A percentile compares a stretch with the other conserved stretches of the same genome.
These are phyloP conservation scores for Pomphorhynchus laevis DNA, from an alignment of 1,140 invertebrate genomes.

Conservation along the genomic window DNA sequence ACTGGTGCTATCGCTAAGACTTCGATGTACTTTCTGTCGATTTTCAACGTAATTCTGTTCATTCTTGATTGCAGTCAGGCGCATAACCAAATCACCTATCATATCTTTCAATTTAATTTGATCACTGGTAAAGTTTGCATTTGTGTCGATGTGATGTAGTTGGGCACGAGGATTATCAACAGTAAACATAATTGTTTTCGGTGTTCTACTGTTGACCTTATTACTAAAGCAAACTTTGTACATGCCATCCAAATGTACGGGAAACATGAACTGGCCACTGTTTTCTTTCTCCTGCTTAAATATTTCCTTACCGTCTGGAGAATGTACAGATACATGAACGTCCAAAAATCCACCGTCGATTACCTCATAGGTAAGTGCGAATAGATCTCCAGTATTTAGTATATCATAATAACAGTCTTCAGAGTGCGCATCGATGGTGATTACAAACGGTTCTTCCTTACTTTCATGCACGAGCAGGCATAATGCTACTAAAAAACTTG, in stretches of 20 bases:
- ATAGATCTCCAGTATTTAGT: constrained; percentile 38
- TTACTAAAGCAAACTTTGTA: constrained; percentile 97
- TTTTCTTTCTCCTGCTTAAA: constrained; percentile 63
- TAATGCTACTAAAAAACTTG: no score
- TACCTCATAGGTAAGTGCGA: constrained; percentile 85
- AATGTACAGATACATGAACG: constrained; percentile 64
- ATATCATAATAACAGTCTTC: constrained; percentile 83
- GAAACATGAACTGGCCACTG: constrained; percentile 90
- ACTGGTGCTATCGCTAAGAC: constrained; percentile 83
- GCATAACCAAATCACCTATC: constrained; percentile 59
- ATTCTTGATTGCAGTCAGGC: constrained; percentile 63
- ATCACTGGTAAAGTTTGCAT: constrained; percentile 18
- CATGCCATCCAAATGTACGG: constrained; percentile 46
- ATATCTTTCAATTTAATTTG: constrained; percentile 71
- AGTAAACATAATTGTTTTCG: constrained; percentile 87
- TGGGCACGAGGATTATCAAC: constrained; percentile 51
- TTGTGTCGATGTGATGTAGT: constrained; percentile 21
- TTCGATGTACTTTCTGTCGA: constrained; percentile 60
- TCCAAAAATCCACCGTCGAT: constrained; percentile 94
- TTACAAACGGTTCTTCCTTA: no score
- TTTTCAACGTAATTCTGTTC: constrained; percentile 99
- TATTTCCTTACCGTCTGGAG: constrained; percentile 50
- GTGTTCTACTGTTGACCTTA: constrained; percentile 92
- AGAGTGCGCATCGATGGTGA: constrained; percentile 77
- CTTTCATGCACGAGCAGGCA: no score